Percentiles rank a stretch among this genome's conserved stretches.
Conservation (phyloP, 2,113 vertebrate genomes). For the Hyperopisus bebe region DNA sequence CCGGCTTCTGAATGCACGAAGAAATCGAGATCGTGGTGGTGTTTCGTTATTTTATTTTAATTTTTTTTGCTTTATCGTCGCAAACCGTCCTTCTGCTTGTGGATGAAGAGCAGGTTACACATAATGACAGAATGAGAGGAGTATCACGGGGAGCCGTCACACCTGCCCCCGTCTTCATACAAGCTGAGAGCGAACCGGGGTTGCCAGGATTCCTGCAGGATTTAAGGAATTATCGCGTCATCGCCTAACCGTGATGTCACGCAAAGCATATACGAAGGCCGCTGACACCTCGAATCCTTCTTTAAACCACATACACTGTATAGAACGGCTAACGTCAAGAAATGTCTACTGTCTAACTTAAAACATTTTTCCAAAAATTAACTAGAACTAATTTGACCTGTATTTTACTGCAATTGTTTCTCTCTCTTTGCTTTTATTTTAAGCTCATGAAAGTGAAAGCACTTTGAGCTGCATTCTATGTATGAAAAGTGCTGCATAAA, state of each 20-base stretch:
- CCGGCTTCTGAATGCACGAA: neutral
- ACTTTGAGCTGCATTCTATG: too few relatives aligned
- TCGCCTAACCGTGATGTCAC: neutral
- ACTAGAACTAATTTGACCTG: neutral
- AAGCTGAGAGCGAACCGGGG: neutral
- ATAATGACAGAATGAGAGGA: slow-evolving; percentile 2
- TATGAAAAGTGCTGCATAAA: too few relatives aligned
- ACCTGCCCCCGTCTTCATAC: neutral
- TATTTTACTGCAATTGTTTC: too few relatives aligned
- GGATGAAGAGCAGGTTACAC: neutral
- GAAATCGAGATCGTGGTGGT: neutral
- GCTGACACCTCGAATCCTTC: neutral
- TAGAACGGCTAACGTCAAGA: too few relatives aligned
- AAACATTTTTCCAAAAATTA: neutral
- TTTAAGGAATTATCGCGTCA: neutral
- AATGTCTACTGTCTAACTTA: neutral
- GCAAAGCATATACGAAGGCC: neutral
- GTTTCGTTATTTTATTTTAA: too few relatives aligned
- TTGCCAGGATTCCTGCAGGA: neutral
- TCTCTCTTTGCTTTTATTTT: too few relatives aligned
- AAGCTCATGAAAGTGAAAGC: too few relatives aligned
- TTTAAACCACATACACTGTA: neutral
- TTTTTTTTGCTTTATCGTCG: neutral
- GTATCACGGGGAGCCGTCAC: neutral
- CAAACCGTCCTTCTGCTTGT: neutral